Base-by-base conservation (phyloP, 2,797 vertebrate species). In the Fistularia tabacaria region DNA sequence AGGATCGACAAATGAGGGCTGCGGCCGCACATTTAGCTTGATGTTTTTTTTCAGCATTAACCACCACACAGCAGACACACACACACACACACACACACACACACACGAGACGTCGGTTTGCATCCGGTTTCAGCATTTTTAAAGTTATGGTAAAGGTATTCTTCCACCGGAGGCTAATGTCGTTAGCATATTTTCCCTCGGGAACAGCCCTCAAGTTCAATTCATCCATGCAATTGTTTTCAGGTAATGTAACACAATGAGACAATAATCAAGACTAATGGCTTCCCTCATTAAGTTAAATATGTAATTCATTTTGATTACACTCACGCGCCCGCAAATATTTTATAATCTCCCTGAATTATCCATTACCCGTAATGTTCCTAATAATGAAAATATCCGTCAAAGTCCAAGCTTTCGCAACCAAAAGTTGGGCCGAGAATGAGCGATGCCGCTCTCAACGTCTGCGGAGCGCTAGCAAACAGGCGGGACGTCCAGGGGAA, bases 281-380 rank as follows among this genome's bases (percentile, higher is more conserved):
- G 76, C 64, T 81, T 72, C 86, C 66, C 71, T 75, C 67, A 83
- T 90, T 86, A 75, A 70, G 82, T 87, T 85, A 87, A 87, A 88
- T 80, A 80, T 82, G 74, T 87, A 80, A 87, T 89, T 82, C 57
- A 81, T 88, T 89, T 82, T 83, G 82, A 90, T 90, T 89, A 87
- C 70, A 74, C 70, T 81, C 58, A 69, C 74, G 71, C 73, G 82
- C 74, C 73, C 66, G 11, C 43, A 36, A 83, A 71, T 69, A 81
- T 87, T 85, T 85, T 80, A 79, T 74, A 86, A 87, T 85, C 73
- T 73, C 69, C 79, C 71, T 73, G 62, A 80, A 89, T 89, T 81
- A 82, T 80, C 70, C 69, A 63, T 75, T 12, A 62, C 54, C 59
- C 69, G 69, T 82, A 85, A 88, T 79, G 75, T 79, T 66, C 50